Conservation (phyloP, 2,797 vertebrate genomes). For the Pristis pectinata region DNA sequence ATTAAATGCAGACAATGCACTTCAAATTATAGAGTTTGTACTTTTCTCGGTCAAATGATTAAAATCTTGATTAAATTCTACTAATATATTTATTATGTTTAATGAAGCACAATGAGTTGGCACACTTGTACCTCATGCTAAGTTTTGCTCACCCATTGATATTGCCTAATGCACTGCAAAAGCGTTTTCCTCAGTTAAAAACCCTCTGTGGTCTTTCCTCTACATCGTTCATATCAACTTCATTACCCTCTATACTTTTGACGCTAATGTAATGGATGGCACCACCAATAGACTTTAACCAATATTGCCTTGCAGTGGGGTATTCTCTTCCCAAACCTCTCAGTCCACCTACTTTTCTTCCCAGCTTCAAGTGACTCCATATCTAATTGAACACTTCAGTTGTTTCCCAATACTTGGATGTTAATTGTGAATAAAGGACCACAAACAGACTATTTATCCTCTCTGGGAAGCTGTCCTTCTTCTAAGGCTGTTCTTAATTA, state of each 20-base stretch:
- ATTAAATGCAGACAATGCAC: neutral
- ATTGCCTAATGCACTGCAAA: neutral
- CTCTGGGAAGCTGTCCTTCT: too few species aligned
- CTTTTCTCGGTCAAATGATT: neutral
- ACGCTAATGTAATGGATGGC: neutral
- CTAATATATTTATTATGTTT: neutral
- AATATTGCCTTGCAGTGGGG: neutral
- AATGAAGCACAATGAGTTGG: neutral
- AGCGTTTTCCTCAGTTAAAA: neutral
- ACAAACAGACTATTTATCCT: neutral
- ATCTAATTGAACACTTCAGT: neutral
- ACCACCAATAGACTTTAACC: neutral
- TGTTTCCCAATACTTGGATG: neutral
- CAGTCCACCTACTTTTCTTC: neutral
- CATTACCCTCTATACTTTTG: too few species aligned
- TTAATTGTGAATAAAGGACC: neutral
- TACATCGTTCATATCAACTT: too few species aligned
- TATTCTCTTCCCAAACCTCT: neutral
- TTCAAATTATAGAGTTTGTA: neutral
- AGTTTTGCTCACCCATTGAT: neutral
- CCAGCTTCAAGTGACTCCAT: neutral
- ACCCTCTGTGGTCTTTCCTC: neutral
- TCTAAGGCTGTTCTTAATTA: too few species aligned
- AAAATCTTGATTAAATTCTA: neutral
- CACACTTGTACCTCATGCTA: neutral